phyloP scores from a whole-genome alignment of 92 coral and sea anemone genomes.

The Micromussa lordhowensis region DNA sequence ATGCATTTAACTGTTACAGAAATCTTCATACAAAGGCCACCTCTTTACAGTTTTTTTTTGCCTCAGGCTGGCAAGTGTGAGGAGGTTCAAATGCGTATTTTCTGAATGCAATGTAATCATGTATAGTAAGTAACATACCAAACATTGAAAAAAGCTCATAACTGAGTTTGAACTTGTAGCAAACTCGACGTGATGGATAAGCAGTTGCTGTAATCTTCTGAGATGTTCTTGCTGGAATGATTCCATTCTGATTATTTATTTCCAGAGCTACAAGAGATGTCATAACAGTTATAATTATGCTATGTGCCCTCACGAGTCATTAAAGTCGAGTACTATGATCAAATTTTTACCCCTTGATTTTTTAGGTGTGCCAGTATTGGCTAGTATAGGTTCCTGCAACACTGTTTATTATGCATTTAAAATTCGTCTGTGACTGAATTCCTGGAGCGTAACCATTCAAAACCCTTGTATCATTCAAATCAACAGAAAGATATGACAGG shows the following conservation, averaged over 20 bases:
- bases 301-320: not conserved
- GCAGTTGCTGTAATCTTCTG: slow-evolving; percentile 82
- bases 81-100: too few species aligned
- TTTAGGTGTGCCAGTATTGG: too few species aligned
- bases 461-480: not conserved
- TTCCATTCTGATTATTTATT: slow-evolving; percentile 61
- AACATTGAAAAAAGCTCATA: slow-evolving; percentile 77
- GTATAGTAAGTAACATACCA: slow-evolving; percentile 72
- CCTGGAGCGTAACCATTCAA: not conserved
- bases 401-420: not conserved
- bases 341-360: too few species aligned
- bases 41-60: too few species aligned
- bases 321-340: too few species aligned
- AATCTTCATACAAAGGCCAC: too few species aligned
- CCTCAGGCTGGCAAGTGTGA: too few species aligned
- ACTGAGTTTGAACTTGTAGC: slow-evolving; percentile 76
- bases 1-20: too few species aligned
- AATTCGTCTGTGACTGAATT: not conserved
- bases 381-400: too few species aligned
- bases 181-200: slow-evolving; percentile 81
- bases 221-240: slow-evolving; percentile 91
- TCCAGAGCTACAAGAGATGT: slow-evolving; percentile 66
- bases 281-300: not conserved
- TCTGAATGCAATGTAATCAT: not conserved
- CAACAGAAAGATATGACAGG: not conserved